Base-by-base conservation (phyloP, 1,140 invertebrate genomes). In the Plodia interpunctella region DNA sequence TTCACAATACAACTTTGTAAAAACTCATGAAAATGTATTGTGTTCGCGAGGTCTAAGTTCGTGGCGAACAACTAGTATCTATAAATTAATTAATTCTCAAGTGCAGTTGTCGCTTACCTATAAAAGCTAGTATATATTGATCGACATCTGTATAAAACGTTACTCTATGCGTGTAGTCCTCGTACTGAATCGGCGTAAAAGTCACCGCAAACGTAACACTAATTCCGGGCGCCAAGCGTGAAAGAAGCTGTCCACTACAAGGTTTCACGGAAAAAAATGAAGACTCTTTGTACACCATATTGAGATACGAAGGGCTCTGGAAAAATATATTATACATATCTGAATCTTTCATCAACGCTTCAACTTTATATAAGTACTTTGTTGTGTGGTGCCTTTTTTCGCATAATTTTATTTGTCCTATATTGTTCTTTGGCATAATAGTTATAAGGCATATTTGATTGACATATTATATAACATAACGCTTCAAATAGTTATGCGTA, bases 221-320 rank as follows among this genome's bases (percentile, higher is more conserved):
- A n/a, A 89, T 89, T 11, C 87, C 87, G 4, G 87, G 83, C 15
- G 84, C 83, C 21, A 89, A 54, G 0, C 84, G 76, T 0, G 80
- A 83, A 9, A 82, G 57, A 10, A 86, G 52, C 55, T 76, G 69
- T 4, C 74, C 78, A 15, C 74, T 72, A 35, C 69, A 78, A 3
- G 71, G 65, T 65, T 87, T 87, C 15, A 89, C 72, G 44, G 62
- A 74, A 57, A 89, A 87, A 62, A 76, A 78, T 0, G 82, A 83
- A 2, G 82, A 85, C 52, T 87, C 87, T 44, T 85, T 84, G 19
- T 58, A 83, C 9, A 79, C 75, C 84, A 87, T 84, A 38, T 80
- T 89, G 6, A 87, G 56, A 55, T 64, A 83, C 18, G 72, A 72
- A 1, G 84, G 79, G 21, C 62, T 62, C 87, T 88, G 51, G 19